Evolutionary conservation across 2,888 invertebrate genomes (phyloP), one percentile per base, ranked within the genome.

Genomic region (Acleris sparsana): DNA sequence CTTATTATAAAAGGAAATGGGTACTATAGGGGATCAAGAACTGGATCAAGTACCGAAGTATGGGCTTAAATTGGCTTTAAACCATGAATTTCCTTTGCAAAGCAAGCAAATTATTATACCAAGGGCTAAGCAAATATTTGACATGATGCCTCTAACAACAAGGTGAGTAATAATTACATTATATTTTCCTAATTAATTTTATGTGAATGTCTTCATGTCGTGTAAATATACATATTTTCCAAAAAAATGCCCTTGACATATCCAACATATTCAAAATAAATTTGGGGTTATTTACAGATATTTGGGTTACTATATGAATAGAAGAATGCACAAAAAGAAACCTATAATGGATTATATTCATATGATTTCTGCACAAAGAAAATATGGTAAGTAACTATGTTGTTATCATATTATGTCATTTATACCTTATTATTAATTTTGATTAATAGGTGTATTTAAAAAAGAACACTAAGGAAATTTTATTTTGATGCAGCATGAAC

Each of bases 311-410:
- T 96, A 95, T 82, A 88, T 95, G 76, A 94, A 93, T 73, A 93
- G 93, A 69, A 93, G 87, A 78, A 92, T 95, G 72, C 93, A 94
- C 78, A 95, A 95, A 71, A 94, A 94, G 76, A 93, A 93, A 52
- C 95, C 96, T 16, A 94, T 97, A 63, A 97, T 98, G 95, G 97
- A 98, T 86, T 97, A 95, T 82, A 80, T 97, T 56, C 92, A 94
- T 72, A 92, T 95, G 84, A 88, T 95, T 75, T 94, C 93, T 73
- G 96, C 96, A 59, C 95, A 96, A 85, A 96, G 96, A 82, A 97
- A 97, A 83, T 98, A 97, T 93, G 97, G 97, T 95, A 90, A 87
- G 93, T 17, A 53, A 39, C 57, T 43, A 53, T 33, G 33, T 9
- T 33, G 9, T 9, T 9, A 33, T 33, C 16, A 53, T 56, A 56